A percentile compares a stretch with the other conserved stretches of the same genome.
Evolutionary conservation across 1,140 invertebrate species (phyloP).

Genomic region (Ceratoteleas bidentatus): DNA sequence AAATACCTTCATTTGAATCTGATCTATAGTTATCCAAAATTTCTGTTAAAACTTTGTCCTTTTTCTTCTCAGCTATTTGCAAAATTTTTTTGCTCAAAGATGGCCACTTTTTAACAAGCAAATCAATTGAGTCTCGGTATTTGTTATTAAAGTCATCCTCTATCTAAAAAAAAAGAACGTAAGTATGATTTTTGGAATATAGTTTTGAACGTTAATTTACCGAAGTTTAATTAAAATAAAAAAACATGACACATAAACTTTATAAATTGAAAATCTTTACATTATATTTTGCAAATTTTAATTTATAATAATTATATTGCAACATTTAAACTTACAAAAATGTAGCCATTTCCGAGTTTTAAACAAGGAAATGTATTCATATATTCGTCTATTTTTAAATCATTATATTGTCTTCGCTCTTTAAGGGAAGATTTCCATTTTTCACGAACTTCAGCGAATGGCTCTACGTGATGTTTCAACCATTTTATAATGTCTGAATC

Average conservation of each 20-base stretch:
- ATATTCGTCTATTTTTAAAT: slow-evolving; percentile 3
- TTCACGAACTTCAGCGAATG: slow-evolving; percentile 2
- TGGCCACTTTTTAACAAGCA: slow-evolving; percentile 16
- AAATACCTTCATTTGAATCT: no score
- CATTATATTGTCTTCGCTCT: neutral
- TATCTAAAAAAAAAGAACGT: no score
- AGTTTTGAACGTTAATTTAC: no score
- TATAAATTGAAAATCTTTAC: slow-evolving; percentile 12
- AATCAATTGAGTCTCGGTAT: neutral
- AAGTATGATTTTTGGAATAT: no score
- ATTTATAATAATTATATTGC: no score
- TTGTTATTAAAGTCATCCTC: slow-evolving; percentile 24
- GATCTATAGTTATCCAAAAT: no score
- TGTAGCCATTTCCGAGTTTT: slow-evolving; percentile 5
- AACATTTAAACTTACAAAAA: no score
- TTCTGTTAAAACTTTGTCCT: slow-evolving; percentile 11
- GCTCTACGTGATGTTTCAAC: neutral
- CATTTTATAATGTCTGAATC: neutral
- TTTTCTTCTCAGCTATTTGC: neutral
- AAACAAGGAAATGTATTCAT: slow-evolving; percentile 8
- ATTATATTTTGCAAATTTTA: slow-evolving; percentile 11
- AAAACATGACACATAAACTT: no score
- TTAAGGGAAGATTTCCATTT: slow-evolving; percentile 1
- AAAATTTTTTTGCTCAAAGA: slow-evolving; percentile 3
- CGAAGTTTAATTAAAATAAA: no score